These are phyloP conservation scores for Phthorimaea operculella DNA, from an alignment of 1,140 invertebrate species.

Conservation along the genomic window DNA sequence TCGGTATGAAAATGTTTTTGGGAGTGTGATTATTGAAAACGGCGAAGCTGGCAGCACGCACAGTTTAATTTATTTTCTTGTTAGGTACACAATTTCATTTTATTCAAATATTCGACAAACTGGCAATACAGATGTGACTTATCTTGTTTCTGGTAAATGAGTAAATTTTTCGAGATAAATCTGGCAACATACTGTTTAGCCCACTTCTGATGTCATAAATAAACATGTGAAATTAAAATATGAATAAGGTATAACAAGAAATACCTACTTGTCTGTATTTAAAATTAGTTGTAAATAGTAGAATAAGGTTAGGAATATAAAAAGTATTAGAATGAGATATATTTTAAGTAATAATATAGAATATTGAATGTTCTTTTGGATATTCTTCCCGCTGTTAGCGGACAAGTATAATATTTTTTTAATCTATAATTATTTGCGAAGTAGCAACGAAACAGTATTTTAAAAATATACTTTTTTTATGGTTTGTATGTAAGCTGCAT, in stretches of 20 bases:
- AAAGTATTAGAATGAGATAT: conserved; percentile 53
- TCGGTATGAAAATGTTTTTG: neutral
- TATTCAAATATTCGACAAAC: neutral
- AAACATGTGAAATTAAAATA: no score
- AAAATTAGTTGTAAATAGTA: conserved; percentile 46
- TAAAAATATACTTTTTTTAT: conserved; percentile 16
- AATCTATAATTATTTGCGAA: conserved; percentile 45
- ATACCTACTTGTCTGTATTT: conserved; percentile 25
- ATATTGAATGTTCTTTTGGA: conserved; percentile 41
- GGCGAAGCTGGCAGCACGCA: neutral
- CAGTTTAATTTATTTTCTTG: neutral
- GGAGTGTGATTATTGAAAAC: neutral
- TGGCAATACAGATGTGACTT: no score
- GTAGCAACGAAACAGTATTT: conserved; percentile 61
- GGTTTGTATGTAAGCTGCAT: conserved; percentile 4
- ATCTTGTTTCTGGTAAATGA: no score
- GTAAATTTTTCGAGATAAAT: no score
- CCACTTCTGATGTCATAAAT: no score
- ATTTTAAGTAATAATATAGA: conserved; percentile 50
- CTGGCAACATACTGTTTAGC: no score
- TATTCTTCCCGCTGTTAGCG: conserved; percentile 26
- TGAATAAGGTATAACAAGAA: neutral
- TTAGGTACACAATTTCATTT: neutral
- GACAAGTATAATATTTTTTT: conserved; percentile 3
- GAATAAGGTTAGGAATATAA: conserved; percentile 25